Evolutionary conservation across 2,797 vertebrate species (phyloP).

Genomic region (Syncerus caffer): DNA sequence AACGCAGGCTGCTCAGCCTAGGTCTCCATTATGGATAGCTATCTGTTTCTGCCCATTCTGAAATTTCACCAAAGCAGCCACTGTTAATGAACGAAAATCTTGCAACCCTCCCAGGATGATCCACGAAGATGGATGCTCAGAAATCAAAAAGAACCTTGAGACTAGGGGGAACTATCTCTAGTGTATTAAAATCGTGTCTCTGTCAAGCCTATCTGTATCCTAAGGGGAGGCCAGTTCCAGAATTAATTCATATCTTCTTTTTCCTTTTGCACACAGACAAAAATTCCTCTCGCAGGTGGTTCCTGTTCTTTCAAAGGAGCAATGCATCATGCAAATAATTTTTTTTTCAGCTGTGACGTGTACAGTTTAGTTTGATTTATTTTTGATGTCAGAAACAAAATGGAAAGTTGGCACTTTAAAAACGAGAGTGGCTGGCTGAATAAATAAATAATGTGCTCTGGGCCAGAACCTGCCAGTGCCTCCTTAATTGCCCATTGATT

Average conservation of each 20-base stretch:
- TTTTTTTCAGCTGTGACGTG: slow-evolving; percentile 45
- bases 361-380: slow-evolving; percentile 74
- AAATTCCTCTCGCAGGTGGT: slow-evolving; percentile 61
- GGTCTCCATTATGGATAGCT: not conserved
- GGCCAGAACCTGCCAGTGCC: slow-evolving; percentile 66
- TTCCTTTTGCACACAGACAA: slow-evolving; percentile 52
- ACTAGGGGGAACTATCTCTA: slow-evolving; percentile 12
- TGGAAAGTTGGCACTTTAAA: slow-evolving; percentile 76
- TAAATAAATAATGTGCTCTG: slow-evolving; percentile 76
- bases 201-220: slow-evolving; percentile 51
- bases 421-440: slow-evolving; percentile 75
- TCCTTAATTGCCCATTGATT: slow-evolving; percentile 78
- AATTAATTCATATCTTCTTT: slow-evolving; percentile 18
- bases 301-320: slow-evolving; percentile 57
- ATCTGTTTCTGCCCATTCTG: not conserved
- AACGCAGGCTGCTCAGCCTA: not conserved
- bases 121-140: slow-evolving; percentile 38
- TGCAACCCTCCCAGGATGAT: slow-evolving; percentile 24
- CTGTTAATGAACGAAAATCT: slow-evolving; percentile 54
- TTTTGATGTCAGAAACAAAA: slow-evolving; percentile 75
- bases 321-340: slow-evolving; percentile 64
- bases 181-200: slow-evolving; percentile 61
- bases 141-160: slow-evolving; percentile 53
- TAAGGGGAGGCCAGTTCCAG: slow-evolving; percentile 46
- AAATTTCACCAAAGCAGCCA: slow-evolving; percentile 33